Base-by-base conservation (phyloP, 2,113 vertebrate species). In the Turnix velox region DNA sequence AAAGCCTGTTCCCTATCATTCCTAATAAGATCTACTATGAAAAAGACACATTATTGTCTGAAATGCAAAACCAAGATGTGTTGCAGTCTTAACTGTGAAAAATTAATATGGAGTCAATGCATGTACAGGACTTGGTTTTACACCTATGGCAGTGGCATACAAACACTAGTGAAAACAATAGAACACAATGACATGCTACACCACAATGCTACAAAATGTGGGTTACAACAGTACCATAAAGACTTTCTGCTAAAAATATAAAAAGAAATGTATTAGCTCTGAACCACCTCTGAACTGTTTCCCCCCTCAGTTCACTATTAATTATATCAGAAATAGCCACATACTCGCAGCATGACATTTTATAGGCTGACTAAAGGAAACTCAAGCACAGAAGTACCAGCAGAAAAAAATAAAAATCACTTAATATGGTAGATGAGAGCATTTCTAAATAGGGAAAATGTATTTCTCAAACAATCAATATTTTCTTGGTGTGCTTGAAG, bases 141-240 rank as follows among this genome's bases (percentile, higher is more conserved):
- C 51, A 62, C 3, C 23, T 33, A 22, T 24, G 3, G 1, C 2
- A 0, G 39, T 4, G 15, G 18, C n/a, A 71, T 13, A n/a, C 28
- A 49, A 52, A 61, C 16, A 23, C 42, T 23, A 57, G 14, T 33
- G 46, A 59, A 87, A 31, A 40, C 61, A 73, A 42, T 4, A 22
- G 45, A 55, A 14, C 12, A 57, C 28, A 18, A 4, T 35, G 18
- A n/a, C 0, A 1, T 9, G 19, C n/a, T 90, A 84, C 37, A 17
- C n/a, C 92, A 84, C 37, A 17, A 2, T 7, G 45, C 39, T 25
- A 37, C 6, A 14, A 62, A 43, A 42, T 30, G 25, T 12, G 25
- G 28, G n/a, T 54, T 20, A 28, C 25, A 13, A 22, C 23, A 71
- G 40, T 13, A 52, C 12, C 33, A 35, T 3, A 22, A 76, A 52